Percentiles rank a stretch among this genome's conserved stretches.
Evolutionary conservation across 2,888 invertebrate genomes (phyloP).

Genomic region (Ophion obscuratus): DNA sequence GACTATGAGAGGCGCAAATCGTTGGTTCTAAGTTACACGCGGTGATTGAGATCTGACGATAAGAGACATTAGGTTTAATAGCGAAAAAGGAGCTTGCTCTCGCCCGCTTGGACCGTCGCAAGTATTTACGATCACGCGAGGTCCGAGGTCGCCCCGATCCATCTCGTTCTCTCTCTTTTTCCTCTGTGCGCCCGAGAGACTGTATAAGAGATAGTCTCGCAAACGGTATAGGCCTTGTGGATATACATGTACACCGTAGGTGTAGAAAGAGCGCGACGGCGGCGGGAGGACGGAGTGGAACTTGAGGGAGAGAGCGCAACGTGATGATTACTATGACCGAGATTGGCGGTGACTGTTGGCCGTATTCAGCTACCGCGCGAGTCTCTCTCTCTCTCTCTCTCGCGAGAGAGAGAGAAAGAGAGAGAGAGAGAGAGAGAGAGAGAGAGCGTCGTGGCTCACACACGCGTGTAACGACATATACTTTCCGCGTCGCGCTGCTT

Average conservation of each 20-base stretch:
- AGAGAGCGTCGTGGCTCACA: slow-evolving; percentile 31
- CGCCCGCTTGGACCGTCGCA: slow-evolving; percentile 14
- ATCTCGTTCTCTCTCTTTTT: slow-evolving; percentile 3
- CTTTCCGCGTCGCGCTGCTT: slow-evolving; percentile 36
- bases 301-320: slow-evolving; percentile 15
- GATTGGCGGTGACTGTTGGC: slow-evolving; percentile 60
- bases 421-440: neutral
- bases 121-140: slow-evolving; percentile 66
- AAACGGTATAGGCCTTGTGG: neutral
- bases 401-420: neutral
- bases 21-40: slow-evolving; percentile 47
- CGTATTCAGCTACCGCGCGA: slow-evolving; percentile 68
- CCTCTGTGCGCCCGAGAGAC: slow-evolving; percentile 25
- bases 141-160: slow-evolving; percentile 59
- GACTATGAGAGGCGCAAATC: slow-evolving; percentile 33
- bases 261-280: slow-evolving; percentile 54
- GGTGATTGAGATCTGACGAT: slow-evolving; percentile 66
- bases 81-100: slow-evolving; percentile 61
- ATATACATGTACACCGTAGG: slow-evolving; percentile 11
- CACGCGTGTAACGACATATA: slow-evolving; percentile 40
- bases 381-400: slow-evolving; percentile 20
- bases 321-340: slow-evolving; percentile 62
- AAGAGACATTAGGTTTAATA: slow-evolving; percentile 67
- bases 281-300: slow-evolving; percentile 36
- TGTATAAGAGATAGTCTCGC: slow-evolving; percentile 6